Evolutionary conservation across 2,113 vertebrate species (phyloP).

Genomic region (Clupea harengus): DNA sequence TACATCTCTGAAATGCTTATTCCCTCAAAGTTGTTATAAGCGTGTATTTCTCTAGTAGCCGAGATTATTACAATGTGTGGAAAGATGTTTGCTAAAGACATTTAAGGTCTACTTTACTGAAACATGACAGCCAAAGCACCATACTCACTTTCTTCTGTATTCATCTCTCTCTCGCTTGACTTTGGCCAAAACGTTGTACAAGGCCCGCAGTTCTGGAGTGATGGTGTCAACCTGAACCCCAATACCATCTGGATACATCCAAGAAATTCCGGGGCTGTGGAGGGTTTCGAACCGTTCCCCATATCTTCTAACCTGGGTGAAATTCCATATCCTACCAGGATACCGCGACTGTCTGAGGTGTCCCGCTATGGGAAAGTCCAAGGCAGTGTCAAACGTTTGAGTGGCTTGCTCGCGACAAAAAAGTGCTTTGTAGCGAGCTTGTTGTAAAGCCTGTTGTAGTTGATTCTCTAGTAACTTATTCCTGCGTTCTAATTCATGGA

Average conservation of each 20-base stretch:
- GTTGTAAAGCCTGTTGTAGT: constrained; percentile 62
- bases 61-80: too few relatives aligned
- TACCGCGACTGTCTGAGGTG: constrained; percentile 49
- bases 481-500: constrained; percentile 74
- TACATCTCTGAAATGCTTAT: too few relatives aligned
- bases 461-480: constrained; percentile 73
- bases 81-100: background rate
- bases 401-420: constrained; percentile 67
- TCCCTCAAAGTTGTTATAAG: too few relatives aligned
- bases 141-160: constrained; percentile 58
- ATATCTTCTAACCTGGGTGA: constrained; percentile 63
- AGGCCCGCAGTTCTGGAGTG: constrained; percentile 52
- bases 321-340: constrained; percentile 74
- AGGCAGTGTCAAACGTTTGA: constrained; percentile 54
- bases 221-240: constrained; percentile 54
- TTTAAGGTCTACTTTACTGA: background rate
- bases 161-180: constrained; percentile 61
- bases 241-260: constrained; percentile 55
- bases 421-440: constrained; percentile 58
- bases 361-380: constrained; percentile 36
- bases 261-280: constrained; percentile 64
- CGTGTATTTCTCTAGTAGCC: too few relatives aligned
- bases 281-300: constrained; percentile 67
- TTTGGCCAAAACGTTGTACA: constrained; percentile 53
- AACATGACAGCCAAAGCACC: background rate